A percentile compares a stretch with the other conserved stretches of the same genome.
Evolutionary conservation across 1,140 invertebrate genomes (phyloP).

Genomic region (Tetragnatha versicolor): DNA sequence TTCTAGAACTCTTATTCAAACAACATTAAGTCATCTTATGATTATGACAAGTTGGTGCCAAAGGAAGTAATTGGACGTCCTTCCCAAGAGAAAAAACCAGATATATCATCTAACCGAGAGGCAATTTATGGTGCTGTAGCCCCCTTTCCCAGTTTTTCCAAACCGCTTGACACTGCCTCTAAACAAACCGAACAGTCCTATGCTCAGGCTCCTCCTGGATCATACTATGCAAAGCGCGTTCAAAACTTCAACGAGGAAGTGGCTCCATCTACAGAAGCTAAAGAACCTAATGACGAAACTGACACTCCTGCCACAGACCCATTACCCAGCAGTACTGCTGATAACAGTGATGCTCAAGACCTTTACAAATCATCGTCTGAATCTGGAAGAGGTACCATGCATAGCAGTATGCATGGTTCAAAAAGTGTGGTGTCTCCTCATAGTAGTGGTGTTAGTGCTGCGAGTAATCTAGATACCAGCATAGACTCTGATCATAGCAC

Average conservation of each 20-base stretch:
- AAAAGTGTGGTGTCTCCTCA: slow-evolving; percentile 52
- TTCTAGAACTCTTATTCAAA: slow-evolving; percentile 48
- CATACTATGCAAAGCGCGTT: slow-evolving; percentile 24
- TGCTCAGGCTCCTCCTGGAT: background rate
- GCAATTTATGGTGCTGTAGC: slow-evolving; percentile 27
- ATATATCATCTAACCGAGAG: slow-evolving; percentile 8
- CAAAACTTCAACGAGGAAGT: slow-evolving; percentile 18
- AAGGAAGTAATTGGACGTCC: slow-evolving; percentile 50
- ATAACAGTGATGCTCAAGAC: slow-evolving; percentile 41
- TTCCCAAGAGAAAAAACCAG: slow-evolving; percentile 44
- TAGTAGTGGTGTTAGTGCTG: slow-evolving; percentile 49
- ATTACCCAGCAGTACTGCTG: slow-evolving; percentile 1
- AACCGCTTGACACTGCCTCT: background rate
- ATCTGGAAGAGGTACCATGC: slow-evolving; percentile 64
- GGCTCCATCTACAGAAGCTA: background rate
- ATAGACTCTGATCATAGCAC: slow-evolving; percentile 59
- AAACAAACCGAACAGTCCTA: slow-evolving; percentile 5
- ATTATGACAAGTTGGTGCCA: slow-evolving; percentile 55
- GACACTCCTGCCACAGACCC: background rate
- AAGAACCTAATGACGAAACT: slow-evolving; percentile 13
- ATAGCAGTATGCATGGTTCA: slow-evolving; percentile 56
- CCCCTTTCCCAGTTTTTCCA: slow-evolving; percentile 41
- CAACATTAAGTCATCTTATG: slow-evolving; percentile 51
- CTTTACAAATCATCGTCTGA: slow-evolving; percentile 61
- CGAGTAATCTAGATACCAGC: slow-evolving; percentile 59